Evolutionary conservation across 2,888 invertebrate species (phyloP).

Genomic region (Operophtera brumata): DNA sequence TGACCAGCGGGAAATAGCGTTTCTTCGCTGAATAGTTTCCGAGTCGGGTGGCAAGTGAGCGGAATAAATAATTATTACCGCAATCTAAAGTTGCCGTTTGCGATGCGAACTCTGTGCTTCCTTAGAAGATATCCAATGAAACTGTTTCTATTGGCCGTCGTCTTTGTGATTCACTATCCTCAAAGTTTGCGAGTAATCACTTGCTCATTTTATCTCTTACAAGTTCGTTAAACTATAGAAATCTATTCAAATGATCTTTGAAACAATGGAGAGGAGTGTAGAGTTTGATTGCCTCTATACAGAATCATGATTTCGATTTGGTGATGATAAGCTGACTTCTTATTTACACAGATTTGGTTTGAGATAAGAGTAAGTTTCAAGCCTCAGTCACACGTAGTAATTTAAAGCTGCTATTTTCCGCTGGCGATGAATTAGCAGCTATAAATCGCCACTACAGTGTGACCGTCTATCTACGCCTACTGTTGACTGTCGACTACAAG

Average conservation of each 20-base stretch:
- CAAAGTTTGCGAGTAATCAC: slow-evolving; percentile 31
- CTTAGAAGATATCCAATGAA: slow-evolving; percentile 65
- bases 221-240: slow-evolving; percentile 10
- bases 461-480: too few species aligned
- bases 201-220: slow-evolving; percentile 24
- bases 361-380: too few species aligned
- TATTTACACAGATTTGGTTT: too few species aligned
- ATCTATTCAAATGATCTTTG: not conserved
- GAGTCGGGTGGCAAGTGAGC: slow-evolving; percentile 73
- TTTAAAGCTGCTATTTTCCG: too few species aligned
- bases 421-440: too few species aligned
- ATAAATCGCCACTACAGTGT: too few species aligned
- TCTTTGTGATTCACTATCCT: slow-evolving; percentile 41
- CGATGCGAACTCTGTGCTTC: slow-evolving; percentile 50
- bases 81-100: slow-evolving; percentile 70
- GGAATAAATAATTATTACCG: slow-evolving; percentile 79
- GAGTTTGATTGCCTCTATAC: too few species aligned
- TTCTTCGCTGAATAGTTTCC: slow-evolving; percentile 77
- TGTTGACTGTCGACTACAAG: too few species aligned
- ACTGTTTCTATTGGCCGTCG: slow-evolving; percentile 59
- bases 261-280: too few species aligned
- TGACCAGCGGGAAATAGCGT: slow-evolving; percentile 77
- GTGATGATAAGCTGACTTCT: too few species aligned
- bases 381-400: too few species aligned
- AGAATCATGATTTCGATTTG: too few species aligned